Evolutionary conservation across 2,797 vertebrate genomes (phyloP), one percentile per base, ranked within the genome.

Genomic region (Salarias fasciatus): DNA sequence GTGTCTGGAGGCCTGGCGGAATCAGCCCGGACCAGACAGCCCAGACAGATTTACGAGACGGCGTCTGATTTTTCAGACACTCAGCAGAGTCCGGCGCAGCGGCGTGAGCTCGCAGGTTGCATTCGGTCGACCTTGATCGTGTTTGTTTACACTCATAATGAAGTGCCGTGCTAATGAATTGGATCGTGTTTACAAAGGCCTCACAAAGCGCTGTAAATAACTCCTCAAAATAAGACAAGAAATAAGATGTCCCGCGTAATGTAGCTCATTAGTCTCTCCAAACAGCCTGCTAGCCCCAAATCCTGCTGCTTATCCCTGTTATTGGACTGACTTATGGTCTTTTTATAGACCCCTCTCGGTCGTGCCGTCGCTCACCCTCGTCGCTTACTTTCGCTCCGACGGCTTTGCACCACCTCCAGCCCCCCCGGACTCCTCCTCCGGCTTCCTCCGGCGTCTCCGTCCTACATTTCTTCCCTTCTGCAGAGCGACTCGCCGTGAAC

Each of bases 401-500:
- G 46, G 45, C 44, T 67, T 49, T 6, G 33, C 18, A 1, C 53
- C n/a, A 61, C 69, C 57, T 72, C 54, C 38, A 24, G 64, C 65
- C 69, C 64, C 45, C n/a, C 30, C 8, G 3, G 71, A 15, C 59
- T 53, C 50, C 8, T 30, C 35, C 61, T 47, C 42, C 63, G 5
- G 4, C 59, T 66, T 64, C 43, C 45, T 64, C 50, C 14, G 58
- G 14, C 51, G 41, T 43, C 12, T 59, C 60, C 53, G 53, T 65
- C 59, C 53, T 24, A 12, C 58, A 11, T 48, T 28, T 12, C 41
- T 58, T 54, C 10, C 11, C 43, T 77, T 72, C 47, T 57, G 36
- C 61, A 63, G 63, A 66, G 70, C 74, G 77, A 84, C 71, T 69
- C 69, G 63, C 49, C 50, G 36, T 57, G 58, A 60, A 62, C 63